A percentile compares a stretch with the other conserved stretches of the same genome.
These are phyloP conservation scores for Ochropleura leucogaster DNA, from an alignment of 2,888 invertebrate genomes.

Conservation along the genomic window DNA sequence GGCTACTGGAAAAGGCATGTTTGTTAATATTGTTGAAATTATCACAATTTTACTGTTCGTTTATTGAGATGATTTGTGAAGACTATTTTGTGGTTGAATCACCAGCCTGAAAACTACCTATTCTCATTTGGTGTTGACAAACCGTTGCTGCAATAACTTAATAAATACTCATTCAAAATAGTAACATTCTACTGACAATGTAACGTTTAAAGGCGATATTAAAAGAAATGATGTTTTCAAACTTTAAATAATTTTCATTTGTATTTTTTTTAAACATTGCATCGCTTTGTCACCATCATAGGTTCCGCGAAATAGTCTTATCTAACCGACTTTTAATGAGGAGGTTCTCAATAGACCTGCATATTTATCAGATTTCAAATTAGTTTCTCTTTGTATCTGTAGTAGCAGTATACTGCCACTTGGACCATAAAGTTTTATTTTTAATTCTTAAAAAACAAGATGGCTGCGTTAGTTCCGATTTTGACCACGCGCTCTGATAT, in stretches of 20 bases:
- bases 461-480: not conserved
- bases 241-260: not conserved
- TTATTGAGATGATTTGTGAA: not conserved
- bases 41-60: not conserved
- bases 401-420: not conserved
- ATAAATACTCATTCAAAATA: constrained; percentile 28
- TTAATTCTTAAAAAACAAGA: not conserved
- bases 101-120: not conserved
- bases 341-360: not conserved
- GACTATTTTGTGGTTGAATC: constrained; percentile 8
- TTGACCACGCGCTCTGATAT: not conserved
- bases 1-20: constrained; percentile 7
- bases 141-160: not conserved
- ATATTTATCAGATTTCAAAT: not conserved
- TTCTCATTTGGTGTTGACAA: not conserved
- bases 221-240: not conserved
- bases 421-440: too few species aligned
- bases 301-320: constrained; percentile 26
- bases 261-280: not conserved
- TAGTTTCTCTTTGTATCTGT: not conserved
- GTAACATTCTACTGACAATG: not conserved
- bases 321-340: not conserved
- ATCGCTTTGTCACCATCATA: not conserved
- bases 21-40: constrained; percentile 23
- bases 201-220: not conserved